These are phyloP conservation scores for Ornithorhynchus anatinus DNA, from an alignment of 2,113 vertebrate genomes.

Conservation along the genomic window DNA sequence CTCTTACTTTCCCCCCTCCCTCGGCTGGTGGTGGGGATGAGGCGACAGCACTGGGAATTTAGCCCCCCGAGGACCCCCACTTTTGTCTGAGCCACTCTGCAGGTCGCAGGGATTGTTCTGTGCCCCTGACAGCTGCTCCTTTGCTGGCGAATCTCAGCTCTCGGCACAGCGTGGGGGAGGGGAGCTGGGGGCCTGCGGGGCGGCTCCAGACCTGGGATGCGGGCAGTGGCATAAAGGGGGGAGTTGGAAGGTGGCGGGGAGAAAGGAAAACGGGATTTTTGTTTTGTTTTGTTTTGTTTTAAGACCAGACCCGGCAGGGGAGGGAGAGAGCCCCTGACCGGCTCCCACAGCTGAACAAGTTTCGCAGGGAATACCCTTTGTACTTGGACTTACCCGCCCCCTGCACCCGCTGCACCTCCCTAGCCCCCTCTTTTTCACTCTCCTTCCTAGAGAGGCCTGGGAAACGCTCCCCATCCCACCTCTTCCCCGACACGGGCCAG, in stretches of 20 bases:
- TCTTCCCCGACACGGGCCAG: background rate
- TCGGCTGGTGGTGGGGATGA: too few relatives aligned
- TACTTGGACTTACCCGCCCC: background rate
- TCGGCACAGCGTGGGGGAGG: slow-evolving; percentile 40
- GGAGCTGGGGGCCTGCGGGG: slow-evolving; percentile 17
- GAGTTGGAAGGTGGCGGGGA: too few relatives aligned
- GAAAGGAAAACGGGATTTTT: background rate
- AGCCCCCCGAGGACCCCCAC: too few relatives aligned
- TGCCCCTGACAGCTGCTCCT: background rate
- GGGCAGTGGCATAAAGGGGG: too few relatives aligned
- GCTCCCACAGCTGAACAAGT: background rate
- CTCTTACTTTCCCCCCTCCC: too few relatives aligned
- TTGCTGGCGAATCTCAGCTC: too few relatives aligned
- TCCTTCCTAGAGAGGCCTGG: background rate
- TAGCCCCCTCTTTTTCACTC: too few relatives aligned
- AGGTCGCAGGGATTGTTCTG: background rate
- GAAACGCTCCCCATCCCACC: background rate
- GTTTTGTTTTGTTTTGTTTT: background rate
- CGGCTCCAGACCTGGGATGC: background rate
- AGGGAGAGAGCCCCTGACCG: too few relatives aligned
- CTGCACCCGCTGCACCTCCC: too few relatives aligned
- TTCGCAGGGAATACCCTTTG: slow-evolving; percentile 1
- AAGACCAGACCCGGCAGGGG: too few relatives aligned
- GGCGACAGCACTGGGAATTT: too few relatives aligned
- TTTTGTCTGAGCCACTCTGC: too few relatives aligned